Percentiles rank a stretch among this genome's conserved stretches.
Evolutionary conservation across 1,140 invertebrate genomes (phyloP).

Genomic region (Chionoecetes opilio): DNA sequence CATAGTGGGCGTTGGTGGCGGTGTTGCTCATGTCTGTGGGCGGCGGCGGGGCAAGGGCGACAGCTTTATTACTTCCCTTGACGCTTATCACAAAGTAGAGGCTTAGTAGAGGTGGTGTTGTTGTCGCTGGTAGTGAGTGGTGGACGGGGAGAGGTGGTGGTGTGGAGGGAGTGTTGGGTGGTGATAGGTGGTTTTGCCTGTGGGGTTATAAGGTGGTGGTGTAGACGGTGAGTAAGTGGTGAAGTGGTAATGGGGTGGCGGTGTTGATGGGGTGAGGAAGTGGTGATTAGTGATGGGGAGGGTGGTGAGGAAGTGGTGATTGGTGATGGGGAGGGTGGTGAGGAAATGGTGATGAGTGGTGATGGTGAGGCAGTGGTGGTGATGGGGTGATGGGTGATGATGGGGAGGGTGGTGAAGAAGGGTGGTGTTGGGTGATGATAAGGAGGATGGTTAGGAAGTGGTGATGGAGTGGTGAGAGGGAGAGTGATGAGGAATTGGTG

Average conservation of each 20-base stretch:
- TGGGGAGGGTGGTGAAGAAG: background rate
- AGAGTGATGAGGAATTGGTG: background rate
- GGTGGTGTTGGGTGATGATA: background rate
- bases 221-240: background rate
- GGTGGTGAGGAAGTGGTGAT: background rate
- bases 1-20: constrained; percentile 22
- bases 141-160: background rate
- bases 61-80: constrained; percentile 21
- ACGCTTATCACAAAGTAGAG: constrained; percentile 43
- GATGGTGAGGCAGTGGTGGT: background rate
- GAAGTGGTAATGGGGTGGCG: too few relatives aligned
- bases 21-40: background rate
- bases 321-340: background rate
- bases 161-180: too few relatives aligned
- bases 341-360: background rate
- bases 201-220: too few relatives aligned
- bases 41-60: background rate
- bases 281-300: too few relatives aligned
- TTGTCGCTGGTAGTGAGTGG: background rate
- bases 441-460: background rate
- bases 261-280: background rate
- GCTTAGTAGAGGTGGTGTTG: background rate
- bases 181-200: too few relatives aligned
- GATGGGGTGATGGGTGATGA: too few relatives aligned
- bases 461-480: background rate